A percentile compares a stretch with the other conserved stretches of the same genome.
Conservation (phyloP, 1,140 invertebrate species). For the Hycleus phaleratus region DNA sequence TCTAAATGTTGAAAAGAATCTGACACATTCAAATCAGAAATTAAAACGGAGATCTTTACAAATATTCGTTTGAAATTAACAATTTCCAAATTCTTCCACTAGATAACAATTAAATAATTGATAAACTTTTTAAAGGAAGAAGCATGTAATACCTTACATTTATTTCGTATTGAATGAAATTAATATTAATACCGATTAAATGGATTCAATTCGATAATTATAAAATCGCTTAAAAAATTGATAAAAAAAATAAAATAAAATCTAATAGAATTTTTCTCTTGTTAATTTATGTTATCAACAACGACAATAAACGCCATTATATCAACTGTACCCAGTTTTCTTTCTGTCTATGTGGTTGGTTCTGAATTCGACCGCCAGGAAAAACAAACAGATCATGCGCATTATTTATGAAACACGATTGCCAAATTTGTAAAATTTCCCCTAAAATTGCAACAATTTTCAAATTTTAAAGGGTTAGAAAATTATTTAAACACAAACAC, state of each 20-base stretch:
- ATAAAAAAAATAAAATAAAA: not conserved
- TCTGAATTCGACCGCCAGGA: conserved; percentile 29
- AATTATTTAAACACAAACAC: no score
- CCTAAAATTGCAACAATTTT: not conserved
- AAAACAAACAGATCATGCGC: conserved; percentile 10
- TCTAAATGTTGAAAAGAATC: not conserved
- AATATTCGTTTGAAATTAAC: not conserved
- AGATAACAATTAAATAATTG: no score
- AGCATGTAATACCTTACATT: no score
- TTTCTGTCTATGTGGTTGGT: conserved; percentile 19
- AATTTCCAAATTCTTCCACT: not conserved
- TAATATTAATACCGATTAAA: no score
- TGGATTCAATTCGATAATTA: not conserved
- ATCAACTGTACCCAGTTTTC: conserved; percentile 32
- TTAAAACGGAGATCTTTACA: not conserved
- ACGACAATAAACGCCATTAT: conserved; percentile 37
- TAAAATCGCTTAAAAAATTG: not conserved
- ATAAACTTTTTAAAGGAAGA: no score
- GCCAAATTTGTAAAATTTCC: not conserved
- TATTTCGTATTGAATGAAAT: no score
- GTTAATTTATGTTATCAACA: conserved; percentile 20
- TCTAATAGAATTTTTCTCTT: not conserved
- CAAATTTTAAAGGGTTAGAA: not conserved
- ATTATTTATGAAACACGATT: not conserved
- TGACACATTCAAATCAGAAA: not conserved